Conservation (phyloP, 2,113 vertebrate species). For the Callipepla squamata region DNA sequence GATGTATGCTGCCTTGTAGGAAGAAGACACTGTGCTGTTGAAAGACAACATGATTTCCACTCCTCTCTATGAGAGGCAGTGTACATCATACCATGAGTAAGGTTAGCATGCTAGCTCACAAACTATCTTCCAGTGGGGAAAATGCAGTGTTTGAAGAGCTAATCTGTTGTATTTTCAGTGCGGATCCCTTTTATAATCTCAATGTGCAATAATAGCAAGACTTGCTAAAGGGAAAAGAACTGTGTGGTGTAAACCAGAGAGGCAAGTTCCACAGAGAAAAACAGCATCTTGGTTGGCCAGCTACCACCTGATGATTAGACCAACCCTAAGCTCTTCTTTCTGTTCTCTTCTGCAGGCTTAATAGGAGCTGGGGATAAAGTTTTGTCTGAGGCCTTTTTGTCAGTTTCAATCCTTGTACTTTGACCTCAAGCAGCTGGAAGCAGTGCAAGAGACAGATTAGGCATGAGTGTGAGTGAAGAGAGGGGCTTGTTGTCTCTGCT, state of each 20-base stretch:
- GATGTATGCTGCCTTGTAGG: background rate
- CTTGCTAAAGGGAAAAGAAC: background rate
- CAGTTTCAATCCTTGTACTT: background rate
- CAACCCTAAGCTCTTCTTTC: background rate
- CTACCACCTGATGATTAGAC: background rate
- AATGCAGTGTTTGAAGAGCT: background rate
- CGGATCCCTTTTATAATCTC: background rate
- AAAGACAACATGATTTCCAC: background rate
- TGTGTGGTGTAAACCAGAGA: background rate
- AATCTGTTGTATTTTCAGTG: background rate
- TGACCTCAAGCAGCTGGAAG: background rate
- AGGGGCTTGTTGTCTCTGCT: background rate
- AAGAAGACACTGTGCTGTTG: background rate
- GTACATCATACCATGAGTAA: background rate
- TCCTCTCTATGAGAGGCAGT: background rate
- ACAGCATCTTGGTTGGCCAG: background rate
- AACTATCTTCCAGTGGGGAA: background rate
- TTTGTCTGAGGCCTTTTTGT: background rate
- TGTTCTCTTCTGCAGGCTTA: background rate
- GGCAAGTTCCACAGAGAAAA: background rate
- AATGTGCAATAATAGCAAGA: background rate
- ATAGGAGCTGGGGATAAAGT: background rate
- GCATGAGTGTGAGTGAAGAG: accelerated
- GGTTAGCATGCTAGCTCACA: background rate
- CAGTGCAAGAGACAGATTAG: background rate